Conservation (phyloP, 2,113 vertebrate genomes). For the Charina bottae region DNA sequence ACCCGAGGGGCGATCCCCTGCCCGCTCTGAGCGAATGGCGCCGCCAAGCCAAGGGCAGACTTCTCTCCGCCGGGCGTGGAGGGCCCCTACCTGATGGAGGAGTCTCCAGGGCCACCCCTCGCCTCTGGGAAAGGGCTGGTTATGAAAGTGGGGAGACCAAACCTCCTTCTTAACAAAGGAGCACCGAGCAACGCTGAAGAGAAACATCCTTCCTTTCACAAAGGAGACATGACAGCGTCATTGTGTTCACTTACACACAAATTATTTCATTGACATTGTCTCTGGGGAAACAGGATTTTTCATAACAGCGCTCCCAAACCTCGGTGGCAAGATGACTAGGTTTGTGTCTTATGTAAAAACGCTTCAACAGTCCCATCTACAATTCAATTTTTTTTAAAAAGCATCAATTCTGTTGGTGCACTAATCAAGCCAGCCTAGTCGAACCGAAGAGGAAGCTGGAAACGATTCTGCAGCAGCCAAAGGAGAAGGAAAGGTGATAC, state of each 20-base stretch:
- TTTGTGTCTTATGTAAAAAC: neutral
- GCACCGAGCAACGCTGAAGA: neutral
- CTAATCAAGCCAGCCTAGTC: neutral
- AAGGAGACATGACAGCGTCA: neutral
- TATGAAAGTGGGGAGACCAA: neutral
- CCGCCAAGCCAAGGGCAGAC: no score
- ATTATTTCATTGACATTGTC: neutral
- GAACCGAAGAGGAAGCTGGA: neutral
- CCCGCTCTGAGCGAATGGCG: no score
- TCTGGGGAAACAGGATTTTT: neutral
- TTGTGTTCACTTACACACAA: neutral
- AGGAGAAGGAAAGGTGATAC: no score
- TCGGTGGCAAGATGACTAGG: neutral
- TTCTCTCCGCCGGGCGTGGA: no score
- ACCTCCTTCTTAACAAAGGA: neutral
- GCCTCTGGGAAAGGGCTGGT: neutral
- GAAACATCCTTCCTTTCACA: neutral
- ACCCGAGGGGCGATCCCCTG: no score
- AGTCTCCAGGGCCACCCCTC: no score
- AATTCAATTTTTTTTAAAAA: neutral
- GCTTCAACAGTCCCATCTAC: neutral
- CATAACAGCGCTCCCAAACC: neutral
- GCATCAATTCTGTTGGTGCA: neutral
- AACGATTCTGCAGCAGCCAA: neutral
- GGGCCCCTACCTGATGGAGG: no score